Evolutionary conservation across 2,888 invertebrate species (phyloP).

Genomic region (Athrips mouffetella): DNA sequence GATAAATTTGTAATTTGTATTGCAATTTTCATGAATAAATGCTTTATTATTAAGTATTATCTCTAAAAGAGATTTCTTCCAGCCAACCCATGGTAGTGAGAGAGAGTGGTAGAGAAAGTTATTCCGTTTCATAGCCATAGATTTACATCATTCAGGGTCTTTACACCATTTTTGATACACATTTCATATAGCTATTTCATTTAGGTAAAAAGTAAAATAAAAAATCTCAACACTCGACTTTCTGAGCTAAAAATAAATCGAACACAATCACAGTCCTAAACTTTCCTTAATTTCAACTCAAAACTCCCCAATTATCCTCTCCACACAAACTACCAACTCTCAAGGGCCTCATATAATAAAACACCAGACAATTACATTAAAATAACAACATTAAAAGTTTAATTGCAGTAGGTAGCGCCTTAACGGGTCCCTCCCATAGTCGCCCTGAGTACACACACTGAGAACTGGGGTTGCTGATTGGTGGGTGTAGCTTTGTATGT

Average conservation of each 20-base stretch:
- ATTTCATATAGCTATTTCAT: too few species aligned
- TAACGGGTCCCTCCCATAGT: slow-evolving; percentile 33
- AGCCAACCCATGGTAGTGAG: too few species aligned
- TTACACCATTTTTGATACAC: too few species aligned
- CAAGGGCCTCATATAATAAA: slow-evolving; percentile 16
- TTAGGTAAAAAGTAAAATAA: too few species aligned
- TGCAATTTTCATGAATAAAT: too few species aligned
- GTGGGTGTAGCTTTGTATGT: slow-evolving; percentile 32
- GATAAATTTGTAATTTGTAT: too few species aligned
- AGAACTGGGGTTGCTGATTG: slow-evolving; percentile 34
- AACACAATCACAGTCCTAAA: background rate
- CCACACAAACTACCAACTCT: slow-evolving; percentile 1
- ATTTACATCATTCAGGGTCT: too few species aligned
- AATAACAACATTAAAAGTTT: slow-evolving; percentile 48
- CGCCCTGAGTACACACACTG: slow-evolving; percentile 36
- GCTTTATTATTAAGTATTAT: too few species aligned
- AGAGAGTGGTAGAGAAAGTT: too few species aligned
- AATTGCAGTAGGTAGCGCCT: slow-evolving; percentile 37
- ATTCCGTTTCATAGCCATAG: too few species aligned
- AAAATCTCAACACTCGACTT: too few species aligned
- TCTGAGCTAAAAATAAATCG: background rate
- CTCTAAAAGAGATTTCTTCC: too few species aligned
- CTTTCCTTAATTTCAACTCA: background rate
- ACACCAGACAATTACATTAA: slow-evolving; percentile 30
- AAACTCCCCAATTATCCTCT: background rate